Conservation (phyloP, 2,888 invertebrate species). For the Hirtodrosophila confusa region DNA sequence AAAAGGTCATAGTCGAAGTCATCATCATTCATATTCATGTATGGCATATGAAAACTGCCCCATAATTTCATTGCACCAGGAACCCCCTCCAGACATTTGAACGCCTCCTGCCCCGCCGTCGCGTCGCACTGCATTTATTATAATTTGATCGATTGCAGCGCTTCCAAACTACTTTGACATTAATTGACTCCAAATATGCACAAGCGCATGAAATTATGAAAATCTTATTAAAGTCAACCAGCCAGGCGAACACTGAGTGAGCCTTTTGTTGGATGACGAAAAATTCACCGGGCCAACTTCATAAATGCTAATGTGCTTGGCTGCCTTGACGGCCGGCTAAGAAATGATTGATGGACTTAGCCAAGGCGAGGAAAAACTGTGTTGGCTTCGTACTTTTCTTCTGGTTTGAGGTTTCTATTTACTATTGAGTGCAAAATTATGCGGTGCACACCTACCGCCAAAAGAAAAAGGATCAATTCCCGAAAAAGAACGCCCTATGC, state of each 20-base stretch:
- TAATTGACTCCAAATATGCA: slow-evolving; percentile 78
- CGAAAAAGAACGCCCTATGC: no score
- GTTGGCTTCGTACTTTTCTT: slow-evolving; percentile 7
- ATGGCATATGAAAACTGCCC: slow-evolving; percentile 42
- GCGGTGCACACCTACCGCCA: slow-evolving; percentile 47
- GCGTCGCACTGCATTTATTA: slow-evolving; percentile 55
- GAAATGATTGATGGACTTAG: slow-evolving; percentile 73
- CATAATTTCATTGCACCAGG: slow-evolving; percentile 55
- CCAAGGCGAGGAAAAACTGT: slow-evolving; percentile 37
- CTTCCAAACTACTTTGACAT: slow-evolving; percentile 72
- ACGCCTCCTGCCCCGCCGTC: slow-evolving; percentile 6
- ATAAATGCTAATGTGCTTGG: slow-evolving; percentile 73
- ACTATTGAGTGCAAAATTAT: slow-evolving; percentile 68
- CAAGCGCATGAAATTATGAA: slow-evolving; percentile 78
- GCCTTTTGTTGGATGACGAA: slow-evolving; percentile 34
- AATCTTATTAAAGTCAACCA: slow-evolving; percentile 77
- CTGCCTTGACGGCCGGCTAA: slow-evolving; percentile 56
- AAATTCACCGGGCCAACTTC: slow-evolving; percentile 60
- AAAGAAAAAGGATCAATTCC: slow-evolving; percentile 58
- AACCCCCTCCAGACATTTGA: slow-evolving; percentile 16
- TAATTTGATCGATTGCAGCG: slow-evolving; percentile 71
- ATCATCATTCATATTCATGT: slow-evolving; percentile 72
- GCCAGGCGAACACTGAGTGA: slow-evolving; percentile 32
- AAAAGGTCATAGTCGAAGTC: slow-evolving; percentile 39
- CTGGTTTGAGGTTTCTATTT: slow-evolving; percentile 61